phyloP scores from a whole-genome alignment of 1,140 invertebrate species.

The Berghia stephanieae region DNA sequence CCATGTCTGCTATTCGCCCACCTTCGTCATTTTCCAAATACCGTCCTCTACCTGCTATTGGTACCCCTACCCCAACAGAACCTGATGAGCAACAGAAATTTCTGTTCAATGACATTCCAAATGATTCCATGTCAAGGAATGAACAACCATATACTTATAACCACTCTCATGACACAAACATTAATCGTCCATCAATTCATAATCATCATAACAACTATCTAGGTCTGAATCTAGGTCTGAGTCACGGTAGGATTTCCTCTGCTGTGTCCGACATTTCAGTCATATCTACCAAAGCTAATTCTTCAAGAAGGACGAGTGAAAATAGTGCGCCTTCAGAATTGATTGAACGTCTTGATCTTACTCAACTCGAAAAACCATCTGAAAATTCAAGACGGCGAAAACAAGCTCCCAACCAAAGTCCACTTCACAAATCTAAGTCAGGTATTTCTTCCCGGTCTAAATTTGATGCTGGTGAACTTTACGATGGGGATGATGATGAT shows the following conservation, averaged over 20 bases:
- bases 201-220: too few species aligned
- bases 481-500: slow-evolving; percentile 32
- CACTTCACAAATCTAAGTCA: background rate
- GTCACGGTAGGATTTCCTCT: background rate
- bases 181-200: too few species aligned
- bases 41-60: slow-evolving; percentile 19
- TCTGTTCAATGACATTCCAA: too few species aligned
- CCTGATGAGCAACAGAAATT: too few species aligned
- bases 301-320: background rate
- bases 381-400: background rate
- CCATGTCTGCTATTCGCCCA: background rate
- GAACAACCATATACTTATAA: too few species aligned
- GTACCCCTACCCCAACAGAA: slow-evolving; percentile 11
- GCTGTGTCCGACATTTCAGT: background rate
- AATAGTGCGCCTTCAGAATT: background rate
- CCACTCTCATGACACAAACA: too few species aligned
- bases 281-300: background rate
- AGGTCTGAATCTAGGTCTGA: too few species aligned
- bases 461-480: background rate
- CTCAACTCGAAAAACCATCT: background rate
- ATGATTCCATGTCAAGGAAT: too few species aligned
- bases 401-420: background rate
- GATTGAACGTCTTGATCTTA: slow-evolving; percentile 23
- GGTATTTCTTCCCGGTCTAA: background rate
- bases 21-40: slow-evolving; percentile 29